Evolutionary conservation across 2,113 vertebrate genomes (phyloP).

Genomic region (Otocyon megalotis): DNA sequence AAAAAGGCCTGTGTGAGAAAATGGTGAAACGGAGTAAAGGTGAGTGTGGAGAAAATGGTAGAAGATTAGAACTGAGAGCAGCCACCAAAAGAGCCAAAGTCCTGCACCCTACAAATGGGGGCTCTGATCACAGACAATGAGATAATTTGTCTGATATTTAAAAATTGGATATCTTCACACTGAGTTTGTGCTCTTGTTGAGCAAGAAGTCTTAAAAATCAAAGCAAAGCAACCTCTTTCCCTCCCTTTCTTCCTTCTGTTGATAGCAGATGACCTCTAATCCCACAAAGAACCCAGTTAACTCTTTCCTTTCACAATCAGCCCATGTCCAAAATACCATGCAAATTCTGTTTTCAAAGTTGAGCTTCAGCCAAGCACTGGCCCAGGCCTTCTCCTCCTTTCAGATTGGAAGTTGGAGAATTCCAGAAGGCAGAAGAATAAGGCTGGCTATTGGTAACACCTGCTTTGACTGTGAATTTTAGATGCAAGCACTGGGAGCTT

Average conservation of each 20-base stretch:
- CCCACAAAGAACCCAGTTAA: not conserved
- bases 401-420: not conserved
- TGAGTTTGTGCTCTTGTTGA: not conserved
- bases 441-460: not conserved
- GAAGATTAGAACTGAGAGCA: not conserved
- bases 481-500: not conserved
- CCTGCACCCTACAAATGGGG: not conserved
- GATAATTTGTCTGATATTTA: not conserved
- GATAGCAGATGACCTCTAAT: not conserved
- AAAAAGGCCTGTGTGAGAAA: not conserved
- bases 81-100: not conserved
- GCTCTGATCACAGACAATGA: not conserved
- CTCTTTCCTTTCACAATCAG: not conserved
- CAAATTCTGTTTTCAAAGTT: not conserved
- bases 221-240: not conserved
- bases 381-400: not conserved
- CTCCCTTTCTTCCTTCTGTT: not conserved
- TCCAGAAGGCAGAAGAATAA: not conserved
- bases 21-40: not conserved
- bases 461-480: not conserved
- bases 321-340: not conserved
- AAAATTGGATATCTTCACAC: not conserved
- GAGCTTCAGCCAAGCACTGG: not conserved
- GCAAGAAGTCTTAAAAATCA: conserved; percentile 33
- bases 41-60: not conserved